phyloP scores from a whole-genome alignment of 2,888 invertebrate species.

The Idaea straminata region DNA sequence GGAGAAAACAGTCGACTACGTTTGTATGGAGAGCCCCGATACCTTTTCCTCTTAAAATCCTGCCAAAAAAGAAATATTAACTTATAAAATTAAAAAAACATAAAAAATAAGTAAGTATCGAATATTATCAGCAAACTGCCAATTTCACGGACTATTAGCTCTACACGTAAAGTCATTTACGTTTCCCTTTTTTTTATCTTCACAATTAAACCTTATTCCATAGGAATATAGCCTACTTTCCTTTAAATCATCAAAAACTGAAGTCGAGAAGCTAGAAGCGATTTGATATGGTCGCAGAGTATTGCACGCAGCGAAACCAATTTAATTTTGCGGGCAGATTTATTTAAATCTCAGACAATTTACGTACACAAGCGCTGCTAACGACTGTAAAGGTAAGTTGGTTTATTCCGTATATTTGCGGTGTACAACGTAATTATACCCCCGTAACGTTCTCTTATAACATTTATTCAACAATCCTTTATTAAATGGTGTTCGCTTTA shows the following conservation, averaged over 20 bases:
- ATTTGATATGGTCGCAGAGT: conserved; percentile 36
- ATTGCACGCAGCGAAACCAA: conserved; percentile 19
- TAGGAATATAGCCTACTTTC: background rate
- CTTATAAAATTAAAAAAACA: conserved; percentile 34
- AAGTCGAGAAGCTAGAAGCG: conserved; percentile 29
- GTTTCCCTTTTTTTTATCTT: conserved; percentile 26
- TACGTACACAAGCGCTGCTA: background rate
- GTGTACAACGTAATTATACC: conserved; percentile 31
- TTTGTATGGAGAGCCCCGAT: too few relatives aligned
- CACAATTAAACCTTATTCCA: conserved; percentile 1
- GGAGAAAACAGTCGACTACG: background rate
- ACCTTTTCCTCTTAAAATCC: background rate
- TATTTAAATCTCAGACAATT: background rate
- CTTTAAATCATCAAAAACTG: conserved; percentile 11
- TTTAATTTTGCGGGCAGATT: conserved; percentile 10
- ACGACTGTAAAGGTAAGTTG: background rate
- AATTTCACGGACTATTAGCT: conserved; percentile 65
- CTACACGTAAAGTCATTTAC: conserved; percentile 52
- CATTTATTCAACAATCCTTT: conserved; percentile 23
- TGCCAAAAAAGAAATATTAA: conserved; percentile 12
- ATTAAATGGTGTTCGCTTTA: conserved; percentile 25
- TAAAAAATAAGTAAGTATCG: conserved; percentile 32
- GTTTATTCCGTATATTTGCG: background rate
- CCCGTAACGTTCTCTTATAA: conserved; percentile 29
- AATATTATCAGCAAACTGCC: conserved; percentile 54